phyloP scores from a whole-genome alignment of 2,113 vertebrate genomes.

The Petrocephalus zakoni region DNA sequence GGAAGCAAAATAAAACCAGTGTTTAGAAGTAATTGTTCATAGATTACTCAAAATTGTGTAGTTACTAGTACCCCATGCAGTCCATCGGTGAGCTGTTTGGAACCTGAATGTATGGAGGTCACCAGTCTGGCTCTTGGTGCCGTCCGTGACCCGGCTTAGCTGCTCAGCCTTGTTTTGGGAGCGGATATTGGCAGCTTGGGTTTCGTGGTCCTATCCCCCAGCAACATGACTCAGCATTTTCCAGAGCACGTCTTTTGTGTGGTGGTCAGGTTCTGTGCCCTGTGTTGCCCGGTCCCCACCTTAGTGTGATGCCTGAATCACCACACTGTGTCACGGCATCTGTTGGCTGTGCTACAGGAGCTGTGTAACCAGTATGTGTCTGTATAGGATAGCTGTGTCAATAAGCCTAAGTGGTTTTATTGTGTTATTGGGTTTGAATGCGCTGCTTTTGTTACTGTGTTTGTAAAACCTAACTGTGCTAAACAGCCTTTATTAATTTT shows the following conservation, averaged over 20 bases:
- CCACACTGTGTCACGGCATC: background rate
- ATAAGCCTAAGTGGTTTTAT: background rate
- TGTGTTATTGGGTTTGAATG: background rate
- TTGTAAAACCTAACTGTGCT: background rate
- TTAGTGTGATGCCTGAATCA: background rate
- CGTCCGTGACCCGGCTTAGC: background rate
- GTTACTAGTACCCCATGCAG: background rate
- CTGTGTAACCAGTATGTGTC: background rate
- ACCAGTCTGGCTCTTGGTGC: background rate
- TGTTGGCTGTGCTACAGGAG: background rate
- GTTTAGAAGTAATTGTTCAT: background rate
- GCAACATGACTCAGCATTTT: conserved; percentile 14
- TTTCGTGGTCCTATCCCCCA: background rate
- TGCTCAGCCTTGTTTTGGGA: background rate
- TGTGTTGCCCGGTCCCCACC: background rate
- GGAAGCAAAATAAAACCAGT: background rate
- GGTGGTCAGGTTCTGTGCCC: background rate
- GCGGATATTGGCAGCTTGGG: background rate
- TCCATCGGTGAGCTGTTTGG: background rate
- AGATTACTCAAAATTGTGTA: background rate
- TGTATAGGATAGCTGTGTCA: background rate
- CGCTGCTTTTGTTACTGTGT: background rate
- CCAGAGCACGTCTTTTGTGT: background rate
- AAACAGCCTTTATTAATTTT: background rate
- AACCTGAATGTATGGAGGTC: background rate